Base-by-base conservation (phyloP, 2,888 invertebrate species). In the Cataglyphis cursor region DNA sequence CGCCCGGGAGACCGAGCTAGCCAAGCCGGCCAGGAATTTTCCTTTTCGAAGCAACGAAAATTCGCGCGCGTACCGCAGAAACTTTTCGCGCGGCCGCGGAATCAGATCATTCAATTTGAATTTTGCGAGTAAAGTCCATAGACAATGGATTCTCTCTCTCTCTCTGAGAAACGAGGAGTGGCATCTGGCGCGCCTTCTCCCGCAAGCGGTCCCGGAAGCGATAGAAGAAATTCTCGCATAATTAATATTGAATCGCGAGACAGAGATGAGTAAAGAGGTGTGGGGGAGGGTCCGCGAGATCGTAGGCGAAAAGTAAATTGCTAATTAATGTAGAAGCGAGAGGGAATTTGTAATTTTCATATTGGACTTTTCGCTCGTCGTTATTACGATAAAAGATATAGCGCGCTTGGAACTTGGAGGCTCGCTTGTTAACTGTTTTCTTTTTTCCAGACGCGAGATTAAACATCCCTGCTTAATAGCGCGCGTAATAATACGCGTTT, bases 271-370 rank as follows among this genome's bases (percentile, higher is more conserved):
- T 18, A 10, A 21, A 24, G 48, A 8, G 24, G 5, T 18, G 31
- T 8, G n/a, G 15, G 28, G 15, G 18, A 57, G 28, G 18, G 18
- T 68, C 54, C 28, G 66, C 28, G 54, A 54, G 68, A 41, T 80
- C 31, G 38, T 44, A 78, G 41, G 57, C 68, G 59, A 44, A 9
- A 80, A 70, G 59, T 70, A 70, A 80, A 80, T 80, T 80, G 78
- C 78, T 80, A 70, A 80, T 80, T 80, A 80, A 80, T 80, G 70
- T 70, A 70, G 59, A 35, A 61, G 54, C 38, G 78, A 57, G 65
- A 78, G 41, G 41, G 57, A 65, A 48, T 68, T 28, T 57, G 41
- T 70, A 80, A 80, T 76, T 76, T 76, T 76, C 41, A 76, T 80
- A 80, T 80, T 80, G 78, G 59, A 61, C 35, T 80, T 78, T 78